A percentile compares a stretch with the other conserved stretches of the same genome.
Conservation (phyloP, 2,113 vertebrate genomes). For the Coturnix japonica region DNA sequence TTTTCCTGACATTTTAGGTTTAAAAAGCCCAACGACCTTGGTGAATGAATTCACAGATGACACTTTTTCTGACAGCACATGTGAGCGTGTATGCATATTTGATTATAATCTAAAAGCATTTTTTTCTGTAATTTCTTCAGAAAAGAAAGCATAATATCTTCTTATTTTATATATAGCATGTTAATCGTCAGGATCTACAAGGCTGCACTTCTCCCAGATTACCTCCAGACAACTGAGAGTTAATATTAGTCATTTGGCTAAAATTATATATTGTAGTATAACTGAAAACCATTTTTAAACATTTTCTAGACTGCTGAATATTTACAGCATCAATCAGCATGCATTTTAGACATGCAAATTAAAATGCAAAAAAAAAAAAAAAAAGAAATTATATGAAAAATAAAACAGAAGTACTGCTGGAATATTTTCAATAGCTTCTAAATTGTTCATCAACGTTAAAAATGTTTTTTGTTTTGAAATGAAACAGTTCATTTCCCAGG, state of each 20-base stretch:
- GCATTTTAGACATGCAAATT: conserved; percentile 66
- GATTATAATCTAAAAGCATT: background rate
- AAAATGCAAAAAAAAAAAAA: conserved; percentile 61
- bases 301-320: conserved; percentile 56
- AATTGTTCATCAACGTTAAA: conserved; percentile 70
- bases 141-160: background rate
- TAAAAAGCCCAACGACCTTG: background rate
- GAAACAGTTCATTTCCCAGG: conserved; percentile 24
- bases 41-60: background rate
- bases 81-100: background rate
- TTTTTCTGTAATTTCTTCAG: background rate
- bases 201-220: background rate
- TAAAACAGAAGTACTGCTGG: conserved; percentile 18
- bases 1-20: background rate
- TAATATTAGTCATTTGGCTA: conserved; percentile 31
- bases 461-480: conserved; percentile 67
- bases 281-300: conserved; percentile 18
- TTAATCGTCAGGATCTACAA: background rate
- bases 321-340: conserved; percentile 67
- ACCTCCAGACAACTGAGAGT: background rate
- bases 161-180: background rate
- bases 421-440: conserved; percentile 70
- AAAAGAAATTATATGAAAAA: conserved; percentile 48
- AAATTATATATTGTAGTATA: conserved; percentile 33
- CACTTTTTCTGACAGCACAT: background rate